Conservation (phyloP, 2,888 invertebrate genomes). For the Arrhopalites spinosus region DNA sequence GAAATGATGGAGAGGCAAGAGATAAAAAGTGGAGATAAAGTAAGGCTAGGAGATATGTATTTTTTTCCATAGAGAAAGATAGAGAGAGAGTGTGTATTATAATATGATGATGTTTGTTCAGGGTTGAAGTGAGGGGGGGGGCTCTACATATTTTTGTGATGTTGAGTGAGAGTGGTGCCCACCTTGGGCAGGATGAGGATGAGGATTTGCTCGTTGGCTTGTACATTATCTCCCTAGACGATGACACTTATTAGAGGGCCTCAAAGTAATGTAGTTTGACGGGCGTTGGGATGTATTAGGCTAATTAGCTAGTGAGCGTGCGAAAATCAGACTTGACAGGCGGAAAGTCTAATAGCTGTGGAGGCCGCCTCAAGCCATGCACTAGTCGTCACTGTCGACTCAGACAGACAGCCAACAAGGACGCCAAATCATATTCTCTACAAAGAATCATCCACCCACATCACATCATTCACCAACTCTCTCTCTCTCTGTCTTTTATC, state of each 20-base stretch:
- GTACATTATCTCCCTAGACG: conserved; percentile 9
- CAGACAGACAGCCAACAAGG: neutral
- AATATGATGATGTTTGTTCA: neutral
- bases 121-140: neutral
- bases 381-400: conserved; percentile 3
- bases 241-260: conserved; percentile 30
- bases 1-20: neutral
- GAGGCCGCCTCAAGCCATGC: neutral
- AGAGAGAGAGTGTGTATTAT: neutral
- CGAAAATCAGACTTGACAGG: conserved; percentile 25
- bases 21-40: neutral
- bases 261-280: conserved; percentile 36
- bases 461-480: neutral
- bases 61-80: neutral
- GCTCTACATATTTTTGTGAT: neutral
- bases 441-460: no score
- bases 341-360: conserved; percentile 3
- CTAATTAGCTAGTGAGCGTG: conserved; percentile 37
- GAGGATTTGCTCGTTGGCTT: neutral
- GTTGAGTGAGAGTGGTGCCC: neutral
- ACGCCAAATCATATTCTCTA: neutral
- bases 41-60: neutral
- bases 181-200: neutral
- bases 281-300: conserved; percentile 35
- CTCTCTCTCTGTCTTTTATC: neutral